Evolutionary conservation across 2,797 vertebrate species (phyloP), one percentile per base, ranked within the genome.

Genomic region (Sebastes baramenuke): DNA sequence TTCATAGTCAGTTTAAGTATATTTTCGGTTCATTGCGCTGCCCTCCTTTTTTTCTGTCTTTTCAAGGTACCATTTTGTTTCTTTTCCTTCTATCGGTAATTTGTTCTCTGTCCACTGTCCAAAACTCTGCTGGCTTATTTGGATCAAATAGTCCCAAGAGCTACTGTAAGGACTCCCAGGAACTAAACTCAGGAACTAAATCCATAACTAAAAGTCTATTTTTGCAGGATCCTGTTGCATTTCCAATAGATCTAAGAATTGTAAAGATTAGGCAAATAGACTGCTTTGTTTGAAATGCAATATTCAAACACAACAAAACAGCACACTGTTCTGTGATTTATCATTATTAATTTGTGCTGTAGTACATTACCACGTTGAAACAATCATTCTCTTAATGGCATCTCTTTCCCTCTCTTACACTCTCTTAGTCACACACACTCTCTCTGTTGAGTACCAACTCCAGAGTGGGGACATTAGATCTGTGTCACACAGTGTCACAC

Each of bases 401-500:
- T 46, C n/a, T 22, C 52, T 30, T 32, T 34, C 6, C n/a, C 24
- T 25, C 8, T 12, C 11, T 66, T 14, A 16, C 4, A 66, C 5
- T 49, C 5, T 29, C 6, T 54, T 22, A 29, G 42, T 70, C 38
- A 66, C 34, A 69, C 9, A 16, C 9, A 16, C 29, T 22, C 27
- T 18, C 25, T 55, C n/a, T 29, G n/a, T 27, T 52, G 22, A 64
- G 7, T 12, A 70, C 34, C 2, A 24, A 27, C n/a, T n/a, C n/a
- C n/a, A n/a, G n/a, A n/a, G n/a, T n/a, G n/a, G n/a, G n/a, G n/a
- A n/a, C 7, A 12, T 67, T 56, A 10, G 14, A 83, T 59, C 60
- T 77, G 18, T 67, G 62, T 62, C 62, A 61, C 60, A 84, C 6
- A 65, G 58, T 66, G 36, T 73, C 65, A 67, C 36, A 49, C 78